phyloP scores from a whole-genome alignment of 2,888 invertebrate genomes.

The Plebejus anna region DNA sequence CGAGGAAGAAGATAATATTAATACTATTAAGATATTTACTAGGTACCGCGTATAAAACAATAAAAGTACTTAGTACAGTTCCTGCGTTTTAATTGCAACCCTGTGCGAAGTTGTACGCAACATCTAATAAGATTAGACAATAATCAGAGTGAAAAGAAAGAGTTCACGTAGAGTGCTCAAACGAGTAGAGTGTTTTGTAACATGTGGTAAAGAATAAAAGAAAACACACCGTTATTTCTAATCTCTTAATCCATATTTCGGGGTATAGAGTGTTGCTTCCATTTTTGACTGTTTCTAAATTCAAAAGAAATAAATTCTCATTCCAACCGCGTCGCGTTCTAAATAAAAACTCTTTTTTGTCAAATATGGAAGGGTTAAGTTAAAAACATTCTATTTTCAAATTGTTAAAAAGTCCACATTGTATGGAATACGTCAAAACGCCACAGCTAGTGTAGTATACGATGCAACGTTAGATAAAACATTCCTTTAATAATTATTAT shows the following conservation, averaged over 20 bases:
- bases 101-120: too few species aligned
- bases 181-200: background rate
- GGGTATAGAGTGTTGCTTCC: constrained; percentile 56
- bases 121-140: too few species aligned
- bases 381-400: constrained; percentile 79
- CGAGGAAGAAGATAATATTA: too few species aligned
- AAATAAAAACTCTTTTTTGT: constrained; percentile 77
- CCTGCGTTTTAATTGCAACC: too few species aligned
- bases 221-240: constrained; percentile 49
- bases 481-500: background rate
- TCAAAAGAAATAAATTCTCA: constrained; percentile 74
- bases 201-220: constrained; percentile 32
- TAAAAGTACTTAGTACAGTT: too few species aligned
- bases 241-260: constrained; percentile 56
- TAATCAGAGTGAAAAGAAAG: background rate
- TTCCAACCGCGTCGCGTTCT: constrained; percentile 71
- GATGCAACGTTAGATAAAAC: constrained; percentile 40
- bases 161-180: background rate
- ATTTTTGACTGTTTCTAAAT: constrained; percentile 69
- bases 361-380: constrained; percentile 80
- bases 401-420: constrained; percentile 79
- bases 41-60: too few species aligned
- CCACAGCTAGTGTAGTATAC: constrained; percentile 60
- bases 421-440: constrained; percentile 79
- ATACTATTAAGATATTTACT: too few species aligned